These are phyloP conservation scores for Aphis gossypii DNA, from an alignment of 1,140 invertebrate genomes.

Conservation along the genomic window DNA sequence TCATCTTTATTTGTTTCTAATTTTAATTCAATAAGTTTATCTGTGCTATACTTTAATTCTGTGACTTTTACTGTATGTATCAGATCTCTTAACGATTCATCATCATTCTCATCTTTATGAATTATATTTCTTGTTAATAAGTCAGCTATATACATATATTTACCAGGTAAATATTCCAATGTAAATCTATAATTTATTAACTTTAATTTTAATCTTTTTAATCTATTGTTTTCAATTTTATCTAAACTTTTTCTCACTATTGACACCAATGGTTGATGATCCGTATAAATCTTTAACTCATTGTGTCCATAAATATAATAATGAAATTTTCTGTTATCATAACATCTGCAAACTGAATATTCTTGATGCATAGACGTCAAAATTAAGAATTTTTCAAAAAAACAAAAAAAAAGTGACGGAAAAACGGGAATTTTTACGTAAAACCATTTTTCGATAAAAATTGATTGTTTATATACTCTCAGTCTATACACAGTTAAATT, in stretches of 20 bases:
- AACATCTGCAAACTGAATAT: too few relatives aligned
- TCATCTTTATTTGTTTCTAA: too few relatives aligned
- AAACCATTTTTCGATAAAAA: too few relatives aligned
- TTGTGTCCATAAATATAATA: conserved; percentile 23
- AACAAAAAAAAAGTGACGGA: too few relatives aligned
- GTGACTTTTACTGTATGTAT: too few relatives aligned
- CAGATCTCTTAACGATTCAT: background rate
- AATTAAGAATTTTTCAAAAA: too few relatives aligned
- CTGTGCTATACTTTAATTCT: too few relatives aligned
- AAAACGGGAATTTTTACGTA: too few relatives aligned
- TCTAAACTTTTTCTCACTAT: conserved; percentile 13
- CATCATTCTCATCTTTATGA: background rate
- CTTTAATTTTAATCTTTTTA: conserved; percentile 9
- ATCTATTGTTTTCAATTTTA: conserved; percentile 16
- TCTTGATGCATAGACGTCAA: too few relatives aligned
- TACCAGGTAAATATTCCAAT: background rate
- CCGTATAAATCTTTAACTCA: background rate
- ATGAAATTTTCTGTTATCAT: conserved; percentile 29
- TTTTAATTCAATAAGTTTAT: too few relatives aligned
- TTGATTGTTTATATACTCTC: too few relatives aligned
- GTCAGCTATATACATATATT: conserved; percentile 1
- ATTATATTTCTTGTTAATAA: conserved; percentile 18
- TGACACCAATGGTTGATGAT: conserved; percentile 21
- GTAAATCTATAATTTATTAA: background rate
- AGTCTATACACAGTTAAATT: too few relatives aligned